phyloP scores from a whole-genome alignment of 2,888 invertebrate genomes.

The Eilema caniola region DNA sequence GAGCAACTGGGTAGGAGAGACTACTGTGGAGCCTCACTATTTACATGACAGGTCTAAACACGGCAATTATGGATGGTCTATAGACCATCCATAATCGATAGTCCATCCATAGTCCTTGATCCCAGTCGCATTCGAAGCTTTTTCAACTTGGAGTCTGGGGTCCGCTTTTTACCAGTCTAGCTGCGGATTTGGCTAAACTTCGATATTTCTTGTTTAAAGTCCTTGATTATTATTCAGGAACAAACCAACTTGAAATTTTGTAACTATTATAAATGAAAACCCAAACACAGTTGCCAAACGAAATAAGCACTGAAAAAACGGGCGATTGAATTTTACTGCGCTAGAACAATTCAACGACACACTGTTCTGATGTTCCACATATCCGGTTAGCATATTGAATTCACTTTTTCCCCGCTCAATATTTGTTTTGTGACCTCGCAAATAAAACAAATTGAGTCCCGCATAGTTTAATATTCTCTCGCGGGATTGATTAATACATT shows the following conservation, averaged over 20 bases:
- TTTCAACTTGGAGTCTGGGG: too few relatives aligned
- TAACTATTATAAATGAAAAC: background rate
- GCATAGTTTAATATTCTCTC: background rate
- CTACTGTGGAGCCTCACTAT: too few relatives aligned
- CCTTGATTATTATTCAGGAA: background rate
- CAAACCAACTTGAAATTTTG: background rate
- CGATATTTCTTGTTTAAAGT: too few relatives aligned
- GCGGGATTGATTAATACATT: background rate
- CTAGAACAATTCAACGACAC: background rate
- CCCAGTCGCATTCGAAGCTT: too few relatives aligned
- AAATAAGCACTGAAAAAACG: background rate
- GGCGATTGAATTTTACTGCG: constrained; percentile 4
- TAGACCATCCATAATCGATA: too few relatives aligned
- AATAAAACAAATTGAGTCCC: constrained; percentile 6
- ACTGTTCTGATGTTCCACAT: constrained; percentile 5
- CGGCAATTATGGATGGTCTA: too few relatives aligned
- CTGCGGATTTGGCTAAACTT: too few relatives aligned
- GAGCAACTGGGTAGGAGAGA: too few relatives aligned
- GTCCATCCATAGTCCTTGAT: too few relatives aligned
- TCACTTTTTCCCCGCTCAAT: background rate
- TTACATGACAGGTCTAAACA: too few relatives aligned
- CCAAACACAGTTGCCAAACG: background rate
- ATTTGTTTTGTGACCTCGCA: constrained; percentile 6
- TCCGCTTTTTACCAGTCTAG: too few relatives aligned
- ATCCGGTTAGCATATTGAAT: background rate